Base-by-base conservation (phyloP, 2,888 invertebrate species). In the Seira ritae region DNA sequence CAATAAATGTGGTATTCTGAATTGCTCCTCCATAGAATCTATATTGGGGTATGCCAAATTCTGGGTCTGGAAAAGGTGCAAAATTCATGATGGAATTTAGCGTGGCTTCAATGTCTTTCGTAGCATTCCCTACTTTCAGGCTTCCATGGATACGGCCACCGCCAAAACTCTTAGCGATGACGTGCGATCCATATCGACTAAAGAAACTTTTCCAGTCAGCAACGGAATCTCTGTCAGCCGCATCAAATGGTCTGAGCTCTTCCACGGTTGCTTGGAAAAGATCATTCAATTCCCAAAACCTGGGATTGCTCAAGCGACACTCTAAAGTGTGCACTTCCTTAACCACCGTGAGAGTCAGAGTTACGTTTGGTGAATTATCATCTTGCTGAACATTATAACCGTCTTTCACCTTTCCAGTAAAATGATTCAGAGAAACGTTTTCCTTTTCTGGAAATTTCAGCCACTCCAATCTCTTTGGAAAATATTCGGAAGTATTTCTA, bases 301-400 rank as follows among this genome's bases (percentile, higher is more conserved):
- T 1, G 12, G 3, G 55, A 19, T n/a, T 12, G 31, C 4, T 3
- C 12, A 22, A 67, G 2, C 23, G 23, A 15, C 78, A 74, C n/a
- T 68, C 24, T 17, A 84, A 19, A 8, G 55, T 70, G 0, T 70
- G 46, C 1, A 42, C n/a, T 37, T 84, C 74, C 22, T 65, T 23
- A 1, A 75, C 66, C 1, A 69, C 62, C 19, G 65, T 42, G n/a
- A n/a, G n/a, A 4, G 8, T 31, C 3, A 79, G 55, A 1, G 17
- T 23, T 31, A 8, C 31, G 8, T 8, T 50, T 3, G 50, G 12
- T 8, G 50, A 31, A 0, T 19, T 46, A 12, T 67, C 62, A 1
- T 78, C 78, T 0, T 78, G 79, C 1, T 24, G n/a, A 1, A 84
- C 6, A 37, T 80, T 80, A 19, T 67, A 80, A n/a, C 79, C 79